phyloP scores from a whole-genome alignment of 2,888 invertebrate species.

The Drosophila atripex region DNA sequence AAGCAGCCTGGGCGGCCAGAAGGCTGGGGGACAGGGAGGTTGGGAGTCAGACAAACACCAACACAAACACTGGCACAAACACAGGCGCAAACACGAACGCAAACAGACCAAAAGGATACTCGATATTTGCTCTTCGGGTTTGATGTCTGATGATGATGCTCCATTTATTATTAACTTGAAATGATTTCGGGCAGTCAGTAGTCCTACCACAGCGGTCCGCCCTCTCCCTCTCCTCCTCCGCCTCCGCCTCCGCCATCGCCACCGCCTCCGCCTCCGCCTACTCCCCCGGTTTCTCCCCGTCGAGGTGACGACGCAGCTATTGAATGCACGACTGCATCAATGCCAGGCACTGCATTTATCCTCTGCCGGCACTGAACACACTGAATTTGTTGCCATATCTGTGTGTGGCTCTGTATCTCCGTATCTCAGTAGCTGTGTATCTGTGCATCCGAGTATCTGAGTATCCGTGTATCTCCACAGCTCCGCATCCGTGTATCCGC shows the following conservation, averaged over 20 bases:
- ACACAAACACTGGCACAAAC: constrained; percentile 43
- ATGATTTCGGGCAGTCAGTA: constrained; percentile 71
- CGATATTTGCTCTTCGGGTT: constrained; percentile 70
- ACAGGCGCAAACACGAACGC: constrained; percentile 54
- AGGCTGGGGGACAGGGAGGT: neutral
- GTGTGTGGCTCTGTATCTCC: neutral
- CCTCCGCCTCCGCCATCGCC: too few species aligned
- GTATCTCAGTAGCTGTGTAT: constrained; percentile 12
- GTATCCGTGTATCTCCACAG: constrained; percentile 30
- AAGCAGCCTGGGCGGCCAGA: constrained; percentile 19
- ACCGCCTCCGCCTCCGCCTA: too few species aligned
- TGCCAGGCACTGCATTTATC: constrained; percentile 49
- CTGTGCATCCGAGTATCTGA: constrained; percentile 30
- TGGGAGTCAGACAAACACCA: constrained; percentile 17
- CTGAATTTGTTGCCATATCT: constrained; percentile 27
- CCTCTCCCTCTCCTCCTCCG: too few species aligned
- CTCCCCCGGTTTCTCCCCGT: constrained; percentile 37
- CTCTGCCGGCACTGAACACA: constrained; percentile 7
- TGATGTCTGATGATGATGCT: constrained; percentile 79
- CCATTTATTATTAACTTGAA: constrained; percentile 82
- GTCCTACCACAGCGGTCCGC: constrained; percentile 12
- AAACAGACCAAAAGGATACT: constrained; percentile 59
- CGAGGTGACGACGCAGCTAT: constrained; percentile 82
- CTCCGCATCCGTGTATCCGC: constrained; percentile 27
- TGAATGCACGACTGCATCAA: constrained; percentile 82